Base-by-base conservation (phyloP, 2,113 vertebrate genomes). In the Cettia cetti region DNA sequence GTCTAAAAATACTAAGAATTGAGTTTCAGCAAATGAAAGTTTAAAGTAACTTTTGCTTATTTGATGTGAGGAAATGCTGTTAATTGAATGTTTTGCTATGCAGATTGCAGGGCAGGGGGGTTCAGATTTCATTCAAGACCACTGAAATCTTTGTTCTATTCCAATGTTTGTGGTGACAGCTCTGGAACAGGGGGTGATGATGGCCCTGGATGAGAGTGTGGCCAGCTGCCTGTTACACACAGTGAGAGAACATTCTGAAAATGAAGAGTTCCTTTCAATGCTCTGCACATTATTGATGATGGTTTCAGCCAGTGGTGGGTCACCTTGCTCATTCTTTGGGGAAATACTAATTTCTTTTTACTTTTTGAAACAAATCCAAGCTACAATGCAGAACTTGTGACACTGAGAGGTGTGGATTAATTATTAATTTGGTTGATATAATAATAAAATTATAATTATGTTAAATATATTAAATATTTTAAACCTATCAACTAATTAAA, bases 241-340 rank as follows among this genome's bases (percentile, higher is more conserved):
- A 49, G 15, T 94, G 89, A 90, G 50, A 28, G 72, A 15, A 23
- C 86, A 97, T 61, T 78, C 87, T 1, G 44, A 76, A 16, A 82
- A 94, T 3, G 54, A 94, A 44, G 94, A 88, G 39, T 86, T 98
- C 13, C 30, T 96, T 9, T 44, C 42, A 9, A 10, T 44, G 35
- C 45, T 79, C 65, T 98, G 97, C 89, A 94, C 92, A 0, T 30
- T 98, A 30, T 28, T 98, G 81, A 87, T 97, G 95, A 93, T 98
- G 63, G 45, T 97, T 74, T 95, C 96, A 33, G 86, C 92, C 63
- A 96, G 92, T 37, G 97, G 98, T 98, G 84, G 15, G 97, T 92
- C 35, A 54, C 68, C 30, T 82, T 57, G 40, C 11, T 77, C 11
- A 10, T 86, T 88, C 56, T 20, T 20, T 4, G 42, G 33, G 77